Evolutionary conservation across 2,888 invertebrate genomes (phyloP), one percentile per base, ranked within the genome.

Genomic region (Entomobrya multifasciata): DNA sequence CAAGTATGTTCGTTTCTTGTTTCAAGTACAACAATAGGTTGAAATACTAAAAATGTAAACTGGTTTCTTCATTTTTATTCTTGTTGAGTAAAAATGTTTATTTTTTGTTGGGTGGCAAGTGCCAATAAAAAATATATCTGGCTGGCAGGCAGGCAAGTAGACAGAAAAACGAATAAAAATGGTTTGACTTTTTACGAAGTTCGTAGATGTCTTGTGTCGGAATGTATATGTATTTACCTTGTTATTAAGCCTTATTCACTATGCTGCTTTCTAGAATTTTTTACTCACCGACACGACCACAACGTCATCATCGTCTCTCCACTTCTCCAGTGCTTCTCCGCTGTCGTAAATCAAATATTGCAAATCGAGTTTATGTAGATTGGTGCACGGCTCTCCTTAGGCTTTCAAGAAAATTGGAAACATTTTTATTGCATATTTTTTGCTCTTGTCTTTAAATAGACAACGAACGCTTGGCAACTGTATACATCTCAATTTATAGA

Each of bases 331-430:
- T 30, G 6, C 4, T 13, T 5, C 70, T 27, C 17, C 44, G 22
- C 1, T n/a, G n/a, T 62, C 44, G 62, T 78, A 78, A 78, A 78
- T 78, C 78, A 78, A 78, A 78, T 78, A 78, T 78, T 78, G 47
- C 47, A 78, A 62, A 78, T n/a, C 6, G 57, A 49, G 27, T 30
- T 25, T 47, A 1, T 11, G 13, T 70, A 22, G 15, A 44, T 20
- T 55, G 55, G 10, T 8, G 55, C 10, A 11, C 22, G 22, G 55
- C 17, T n/a, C 5, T 4, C 52, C 17, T 52, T 4, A 8, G 20
- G 55, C 55, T 55, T 22, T 55, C 55, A 55, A 55, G 55, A 55
- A 55, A 55, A 55, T 55, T 55, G 55, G 55, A 55, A 20, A 55
- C 17, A 17, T 52, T 52, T 22, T 55, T n/a, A n/a, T n/a, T n/a